These are phyloP conservation scores for Micronycteris hirsuta DNA, from an alignment of 2,113 vertebrate genomes.

Conservation along the genomic window DNA sequence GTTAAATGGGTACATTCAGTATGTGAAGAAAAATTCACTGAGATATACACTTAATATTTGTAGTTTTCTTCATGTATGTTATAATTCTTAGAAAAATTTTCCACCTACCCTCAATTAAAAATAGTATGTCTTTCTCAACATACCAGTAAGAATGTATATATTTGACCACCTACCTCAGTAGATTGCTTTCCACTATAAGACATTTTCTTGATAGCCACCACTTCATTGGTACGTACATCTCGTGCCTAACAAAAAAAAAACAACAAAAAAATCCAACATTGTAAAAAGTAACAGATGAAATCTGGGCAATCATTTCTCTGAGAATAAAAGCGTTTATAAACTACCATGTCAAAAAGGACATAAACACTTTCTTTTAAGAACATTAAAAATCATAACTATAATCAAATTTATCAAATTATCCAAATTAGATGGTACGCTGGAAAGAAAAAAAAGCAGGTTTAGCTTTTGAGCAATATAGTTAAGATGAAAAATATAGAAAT, in stretches of 20 bases:
- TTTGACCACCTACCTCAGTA: conserved; percentile 87
- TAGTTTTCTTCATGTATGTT: neutral
- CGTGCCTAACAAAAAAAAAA: conserved; percentile 85
- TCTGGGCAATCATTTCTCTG: neutral
- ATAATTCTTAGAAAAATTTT: neutral
- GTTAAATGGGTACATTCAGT: neutral
- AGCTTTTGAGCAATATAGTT: neutral
- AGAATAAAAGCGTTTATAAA: conserved; percentile 5
- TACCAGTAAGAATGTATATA: neutral
- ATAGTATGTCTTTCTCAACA: neutral
- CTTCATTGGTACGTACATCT: conserved; percentile 96
- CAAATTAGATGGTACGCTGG: neutral
- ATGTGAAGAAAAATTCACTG: conserved; percentile 10
- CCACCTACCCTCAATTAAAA: neutral
- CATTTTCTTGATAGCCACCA: conserved; percentile 99
- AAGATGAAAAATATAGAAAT: conserved; percentile 9
- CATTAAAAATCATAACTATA: neutral
- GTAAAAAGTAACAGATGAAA: conserved; percentile 26
- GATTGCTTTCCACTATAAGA: conserved; percentile 99
- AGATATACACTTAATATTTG: neutral
- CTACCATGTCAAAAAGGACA: conserved; percentile 20
- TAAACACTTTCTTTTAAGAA: neutral
- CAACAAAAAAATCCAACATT: too few species aligned
- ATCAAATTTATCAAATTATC: neutral
- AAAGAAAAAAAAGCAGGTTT: conserved; percentile 2